phyloP scores from a whole-genome alignment of 2,797 vertebrate species.

The Manis crassicaudata region DNA sequence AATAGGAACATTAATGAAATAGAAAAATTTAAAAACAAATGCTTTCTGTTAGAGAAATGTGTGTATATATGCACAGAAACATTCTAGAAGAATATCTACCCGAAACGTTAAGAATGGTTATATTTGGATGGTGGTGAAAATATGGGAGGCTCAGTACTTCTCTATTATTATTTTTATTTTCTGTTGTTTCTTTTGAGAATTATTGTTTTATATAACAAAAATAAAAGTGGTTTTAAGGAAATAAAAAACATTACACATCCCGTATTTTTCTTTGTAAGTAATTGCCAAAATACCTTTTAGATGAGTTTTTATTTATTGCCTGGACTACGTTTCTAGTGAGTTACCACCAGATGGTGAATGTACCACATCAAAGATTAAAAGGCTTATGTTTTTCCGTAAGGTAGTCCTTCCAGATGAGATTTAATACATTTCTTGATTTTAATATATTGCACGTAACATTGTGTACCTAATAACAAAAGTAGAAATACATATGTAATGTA shows the following conservation, averaged over 20 bases:
- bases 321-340: not conserved
- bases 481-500: not conserved
- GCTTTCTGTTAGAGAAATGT: not conserved
- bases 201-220: conserved; percentile 2
- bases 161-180: not conserved
- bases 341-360: not conserved
- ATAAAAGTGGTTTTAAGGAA: not conserved
- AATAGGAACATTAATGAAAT: not conserved
- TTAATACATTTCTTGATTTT: not conserved
- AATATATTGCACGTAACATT: not conserved
- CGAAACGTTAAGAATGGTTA: not conserved
- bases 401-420: not conserved
- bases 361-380: conserved; percentile 3
- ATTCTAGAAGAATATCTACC: not conserved
- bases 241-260: not conserved
- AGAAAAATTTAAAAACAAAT: not conserved
- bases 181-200: not conserved
- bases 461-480: not conserved
- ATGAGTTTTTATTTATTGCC: not conserved
- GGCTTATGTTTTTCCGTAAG: not conserved
- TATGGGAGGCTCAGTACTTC: not conserved
- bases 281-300: not conserved
- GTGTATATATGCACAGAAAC: not conserved
- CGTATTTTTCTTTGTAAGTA: not conserved
- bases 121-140: not conserved